These are phyloP conservation scores for Eumaeus atala DNA, from an alignment of 1,140 invertebrate genomes.

Conservation along the genomic window DNA sequence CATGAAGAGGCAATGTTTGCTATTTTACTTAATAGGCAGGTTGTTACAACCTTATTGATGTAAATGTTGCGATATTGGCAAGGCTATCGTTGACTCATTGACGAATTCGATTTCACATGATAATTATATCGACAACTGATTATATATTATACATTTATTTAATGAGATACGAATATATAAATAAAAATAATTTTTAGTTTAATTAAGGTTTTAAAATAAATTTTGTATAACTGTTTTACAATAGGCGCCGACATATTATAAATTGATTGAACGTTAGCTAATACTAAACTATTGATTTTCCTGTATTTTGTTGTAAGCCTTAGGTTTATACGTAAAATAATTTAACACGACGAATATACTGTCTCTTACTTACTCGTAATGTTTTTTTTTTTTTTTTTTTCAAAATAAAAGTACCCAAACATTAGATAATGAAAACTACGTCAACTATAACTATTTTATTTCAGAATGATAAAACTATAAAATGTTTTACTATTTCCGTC, in stretches of 20 bases:
- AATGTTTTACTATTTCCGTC: too few species aligned
- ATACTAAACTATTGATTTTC: slow-evolving; percentile 2
- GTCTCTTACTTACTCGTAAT: too few species aligned
- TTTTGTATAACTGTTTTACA: too few species aligned
- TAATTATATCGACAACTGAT: neutral
- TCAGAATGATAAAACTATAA: too few species aligned
- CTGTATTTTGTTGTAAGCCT: slow-evolving; percentile 1
- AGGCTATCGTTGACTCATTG: slow-evolving; percentile 6
- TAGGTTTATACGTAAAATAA: neutral
- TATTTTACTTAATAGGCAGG: slow-evolving; percentile 8
- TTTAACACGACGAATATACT: neutral
- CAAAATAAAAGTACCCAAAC: too few species aligned
- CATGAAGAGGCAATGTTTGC: slow-evolving; percentile 1
- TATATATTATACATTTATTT: too few species aligned
- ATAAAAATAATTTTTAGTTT: too few species aligned
- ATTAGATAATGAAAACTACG: too few species aligned
- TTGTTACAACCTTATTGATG: neutral
- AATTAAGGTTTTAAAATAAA: too few species aligned
- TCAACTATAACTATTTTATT: too few species aligned
- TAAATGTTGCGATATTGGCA: neutral
- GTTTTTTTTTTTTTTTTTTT: too few species aligned
- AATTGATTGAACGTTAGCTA: neutral
- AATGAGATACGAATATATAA: too few species aligned
- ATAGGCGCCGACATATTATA: neutral
- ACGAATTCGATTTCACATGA: neutral